A percentile compares a stretch with the other conserved stretches of the same genome.
These are phyloP conservation scores for Paedocypris sp. DNA, from an alignment of 2,113 vertebrate species.

Conservation along the genomic window DNA sequence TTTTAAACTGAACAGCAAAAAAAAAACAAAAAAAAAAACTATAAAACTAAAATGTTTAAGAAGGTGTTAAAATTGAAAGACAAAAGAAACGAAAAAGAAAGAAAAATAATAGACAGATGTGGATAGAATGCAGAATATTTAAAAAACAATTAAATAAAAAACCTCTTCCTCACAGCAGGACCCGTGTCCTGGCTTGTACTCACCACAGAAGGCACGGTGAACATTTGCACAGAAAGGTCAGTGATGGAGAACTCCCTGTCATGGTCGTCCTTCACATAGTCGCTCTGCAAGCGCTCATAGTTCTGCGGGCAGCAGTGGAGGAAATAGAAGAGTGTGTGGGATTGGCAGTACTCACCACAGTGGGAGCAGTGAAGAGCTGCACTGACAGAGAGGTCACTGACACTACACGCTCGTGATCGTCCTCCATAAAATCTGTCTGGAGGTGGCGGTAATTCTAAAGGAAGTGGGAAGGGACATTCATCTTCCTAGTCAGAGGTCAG, in stretches of 20 bases:
- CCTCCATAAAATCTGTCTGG: slow-evolving; percentile 99
- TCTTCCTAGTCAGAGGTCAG: slow-evolving; percentile 62
- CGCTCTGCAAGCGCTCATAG: slow-evolving; percentile 92
- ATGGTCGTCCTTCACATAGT: slow-evolving; percentile 96
- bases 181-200: slow-evolving; percentile 53
- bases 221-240: slow-evolving; percentile 96
- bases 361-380: slow-evolving; percentile 97
- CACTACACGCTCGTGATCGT: slow-evolving; percentile 95
- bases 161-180: background rate
- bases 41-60: too few relatives aligned
- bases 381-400: slow-evolving; percentile 97
- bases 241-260: slow-evolving; percentile 93
- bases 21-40: too few relatives aligned
- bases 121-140: too few relatives aligned
- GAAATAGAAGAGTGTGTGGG: slow-evolving; percentile 63
- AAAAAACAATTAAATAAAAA: background rate
- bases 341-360: slow-evolving; percentile 86
- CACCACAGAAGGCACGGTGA: slow-evolving; percentile 96
- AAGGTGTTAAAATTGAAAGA: too few relatives aligned
- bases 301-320: slow-evolving; percentile 76
- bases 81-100: background rate
- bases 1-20: too few relatives aligned
- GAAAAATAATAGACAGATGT: background rate
- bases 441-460: slow-evolving; percentile 94
- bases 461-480: slow-evolving; percentile 73